These are phyloP conservation scores for Pocillopora verrucosa DNA, from an alignment of 64 coral and sea anemone genomes.

Conservation along the genomic window DNA sequence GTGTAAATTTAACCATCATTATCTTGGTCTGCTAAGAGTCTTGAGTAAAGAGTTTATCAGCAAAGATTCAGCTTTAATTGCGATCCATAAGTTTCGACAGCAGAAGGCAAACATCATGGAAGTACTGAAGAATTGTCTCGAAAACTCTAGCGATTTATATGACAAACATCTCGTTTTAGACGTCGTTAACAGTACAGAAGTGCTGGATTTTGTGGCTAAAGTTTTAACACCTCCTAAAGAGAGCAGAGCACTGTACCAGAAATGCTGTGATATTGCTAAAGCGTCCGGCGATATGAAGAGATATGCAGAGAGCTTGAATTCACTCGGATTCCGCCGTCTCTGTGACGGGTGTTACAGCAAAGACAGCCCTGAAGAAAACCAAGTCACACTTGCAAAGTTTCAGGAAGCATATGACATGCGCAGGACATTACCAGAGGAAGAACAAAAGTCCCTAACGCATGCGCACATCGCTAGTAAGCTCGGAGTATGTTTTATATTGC, in stretches of 20 bases:
- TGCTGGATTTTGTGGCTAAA: slow-evolving; percentile 19
- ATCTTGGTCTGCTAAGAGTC: background rate
- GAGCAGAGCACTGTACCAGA: background rate
- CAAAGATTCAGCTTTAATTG: background rate
- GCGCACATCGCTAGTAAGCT: slow-evolving; percentile 17
- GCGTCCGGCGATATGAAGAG: background rate
- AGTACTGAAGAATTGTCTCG: background rate
- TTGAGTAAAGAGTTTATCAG: slow-evolving; percentile 8
- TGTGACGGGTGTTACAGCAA: background rate
- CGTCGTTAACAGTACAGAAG: slow-evolving; percentile 5
- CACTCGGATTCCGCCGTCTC: background rate
- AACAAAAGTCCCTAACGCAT: slow-evolving; percentile 5
- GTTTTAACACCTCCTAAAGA: background rate
- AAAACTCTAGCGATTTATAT: background rate
- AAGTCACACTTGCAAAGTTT: background rate
- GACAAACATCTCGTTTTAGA: background rate
- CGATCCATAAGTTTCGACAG: background rate
- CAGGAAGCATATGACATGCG: background rate
- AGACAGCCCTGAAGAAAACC: background rate
- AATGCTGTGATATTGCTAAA: background rate
- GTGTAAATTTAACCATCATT: background rate
- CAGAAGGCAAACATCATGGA: background rate
- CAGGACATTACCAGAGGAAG: background rate
- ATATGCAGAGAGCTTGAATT: slow-evolving; percentile 1
- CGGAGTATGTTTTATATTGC: background rate